These are phyloP conservation scores for Phalera bucephala DNA, from an alignment of 2,888 invertebrate genomes.

Conservation along the genomic window DNA sequence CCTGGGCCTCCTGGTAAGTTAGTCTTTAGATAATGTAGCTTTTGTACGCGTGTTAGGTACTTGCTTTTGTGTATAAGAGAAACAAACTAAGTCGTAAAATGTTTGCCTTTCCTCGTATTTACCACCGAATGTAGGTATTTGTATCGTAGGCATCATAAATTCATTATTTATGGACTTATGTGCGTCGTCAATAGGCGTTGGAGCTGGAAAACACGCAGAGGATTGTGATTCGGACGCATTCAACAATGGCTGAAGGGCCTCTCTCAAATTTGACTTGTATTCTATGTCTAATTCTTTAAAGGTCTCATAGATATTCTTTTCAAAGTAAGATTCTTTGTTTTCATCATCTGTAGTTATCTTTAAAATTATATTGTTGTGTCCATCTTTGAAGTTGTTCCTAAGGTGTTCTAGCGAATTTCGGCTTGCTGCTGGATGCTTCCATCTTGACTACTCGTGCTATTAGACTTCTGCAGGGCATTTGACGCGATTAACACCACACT, in stretches of 20 bases:
- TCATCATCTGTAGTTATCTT: no score
- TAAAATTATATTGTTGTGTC: no score
- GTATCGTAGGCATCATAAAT: constrained; percentile 7
- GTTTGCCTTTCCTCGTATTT: constrained; percentile 8
- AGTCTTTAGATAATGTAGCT: constrained; percentile 8
- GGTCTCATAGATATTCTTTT: no score
- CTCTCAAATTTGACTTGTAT: constrained; percentile 6
- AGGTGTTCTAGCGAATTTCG: no score
- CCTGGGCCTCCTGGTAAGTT: constrained; percentile 8
- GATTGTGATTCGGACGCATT: constrained; percentile 2
- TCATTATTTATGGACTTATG: constrained; percentile 4
- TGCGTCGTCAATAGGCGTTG: constrained; percentile 2
- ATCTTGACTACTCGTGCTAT: no score
- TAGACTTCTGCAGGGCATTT: no score
- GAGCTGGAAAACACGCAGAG: neutral
- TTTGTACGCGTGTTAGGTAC: constrained; percentile 4
- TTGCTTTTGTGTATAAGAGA: constrained; percentile 7
- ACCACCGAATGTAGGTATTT: constrained; percentile 8
- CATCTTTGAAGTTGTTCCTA: no score
- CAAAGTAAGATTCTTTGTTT: no score
- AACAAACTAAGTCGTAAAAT: constrained; percentile 9
- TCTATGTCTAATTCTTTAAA: constrained; percentile 8
- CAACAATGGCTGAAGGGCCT: constrained; percentile 7
- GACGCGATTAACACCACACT: no score
- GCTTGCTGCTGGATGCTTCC: no score